These are phyloP conservation scores for Eilema sororculum DNA, from an alignment of 2,888 invertebrate species.

Conservation along the genomic window DNA sequence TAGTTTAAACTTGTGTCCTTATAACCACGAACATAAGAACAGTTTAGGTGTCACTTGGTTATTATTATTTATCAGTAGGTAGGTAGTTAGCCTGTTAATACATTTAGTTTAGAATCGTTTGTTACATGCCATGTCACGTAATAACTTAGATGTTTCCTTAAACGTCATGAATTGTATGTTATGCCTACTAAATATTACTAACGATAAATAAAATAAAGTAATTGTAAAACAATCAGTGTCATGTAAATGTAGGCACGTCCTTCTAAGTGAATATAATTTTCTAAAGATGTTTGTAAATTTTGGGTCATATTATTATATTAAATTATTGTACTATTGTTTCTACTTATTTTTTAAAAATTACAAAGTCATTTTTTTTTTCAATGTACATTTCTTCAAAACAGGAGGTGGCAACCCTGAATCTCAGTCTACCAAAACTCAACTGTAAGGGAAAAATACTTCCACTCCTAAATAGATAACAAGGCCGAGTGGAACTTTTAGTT, in stretches of 20 bases:
- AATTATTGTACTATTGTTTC: too few relatives aligned
- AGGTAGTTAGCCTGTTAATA: background rate
- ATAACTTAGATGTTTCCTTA: conserved; percentile 4
- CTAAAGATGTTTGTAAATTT: too few relatives aligned
- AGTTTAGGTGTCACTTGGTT: conserved; percentile 8
- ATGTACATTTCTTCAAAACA: too few relatives aligned
- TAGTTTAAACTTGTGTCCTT: conserved; percentile 53
- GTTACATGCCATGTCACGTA: background rate
- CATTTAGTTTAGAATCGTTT: background rate
- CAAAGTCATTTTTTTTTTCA: too few relatives aligned
- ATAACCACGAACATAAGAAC: conserved; percentile 49
- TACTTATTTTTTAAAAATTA: too few relatives aligned
- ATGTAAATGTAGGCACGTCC: background rate
- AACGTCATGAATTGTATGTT: background rate
- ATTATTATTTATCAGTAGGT: background rate
- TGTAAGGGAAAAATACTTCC: background rate
- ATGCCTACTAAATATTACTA: background rate
- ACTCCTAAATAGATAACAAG: background rate
- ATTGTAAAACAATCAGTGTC: background rate
- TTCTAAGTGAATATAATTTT: background rate
- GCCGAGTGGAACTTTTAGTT: background rate
- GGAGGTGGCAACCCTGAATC: background rate
- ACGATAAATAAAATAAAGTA: background rate
- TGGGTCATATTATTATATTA: too few relatives aligned
- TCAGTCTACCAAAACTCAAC: background rate